Base-by-base conservation (phyloP, 1,140 invertebrate genomes). In the Dendrolimus punctatus region DNA sequence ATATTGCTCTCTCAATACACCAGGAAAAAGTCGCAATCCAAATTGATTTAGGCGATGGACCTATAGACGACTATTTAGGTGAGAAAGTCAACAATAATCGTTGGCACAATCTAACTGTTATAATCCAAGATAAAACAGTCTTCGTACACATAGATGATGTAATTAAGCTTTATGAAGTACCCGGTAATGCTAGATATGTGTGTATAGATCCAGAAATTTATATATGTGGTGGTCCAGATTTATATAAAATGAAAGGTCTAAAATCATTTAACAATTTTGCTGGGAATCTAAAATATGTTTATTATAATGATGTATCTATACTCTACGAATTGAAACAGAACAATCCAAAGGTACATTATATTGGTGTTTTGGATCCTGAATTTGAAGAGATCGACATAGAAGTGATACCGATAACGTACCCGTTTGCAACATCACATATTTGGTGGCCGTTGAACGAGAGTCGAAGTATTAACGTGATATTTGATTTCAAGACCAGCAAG, bases 141-240 rank as follows among this genome's bases (percentile, higher is more conserved):
- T 88, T 89, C 57, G 88, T 98, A 1, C 91, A 92, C 55, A 83
- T 98, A 6, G 93, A 97, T 75, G 89, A 92, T 5, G 91, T 93
- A 55, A 88, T 85, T 4, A 90, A 92, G 62, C 79, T 89, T 0
- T 88, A 95, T 46, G 90, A 93, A 64, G 88, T 97, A 39, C 91
- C 92, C 0, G 92, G 93, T 4, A 87, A 90, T 9, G 91, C 91
- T 62, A 91, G 91, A 61, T 92, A 95, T 74, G 89, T 98, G 54
- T 95, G 95, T 59, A 95, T 98, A 46, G 96, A 98, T 88, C 96
- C 96, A 5, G 94, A 96, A 76, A 95, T 97, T 61, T 97, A 97
- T 71, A 94, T 98, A 59, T 96, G 95, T 8, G 95, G 95, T 41
- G 94, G 94, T 8, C 92, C 94, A 4, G 93, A 94, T 64, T 76